Evolutionary conservation across 2,888 invertebrate species (phyloP).

Genomic region (Orthosia incerta): DNA sequence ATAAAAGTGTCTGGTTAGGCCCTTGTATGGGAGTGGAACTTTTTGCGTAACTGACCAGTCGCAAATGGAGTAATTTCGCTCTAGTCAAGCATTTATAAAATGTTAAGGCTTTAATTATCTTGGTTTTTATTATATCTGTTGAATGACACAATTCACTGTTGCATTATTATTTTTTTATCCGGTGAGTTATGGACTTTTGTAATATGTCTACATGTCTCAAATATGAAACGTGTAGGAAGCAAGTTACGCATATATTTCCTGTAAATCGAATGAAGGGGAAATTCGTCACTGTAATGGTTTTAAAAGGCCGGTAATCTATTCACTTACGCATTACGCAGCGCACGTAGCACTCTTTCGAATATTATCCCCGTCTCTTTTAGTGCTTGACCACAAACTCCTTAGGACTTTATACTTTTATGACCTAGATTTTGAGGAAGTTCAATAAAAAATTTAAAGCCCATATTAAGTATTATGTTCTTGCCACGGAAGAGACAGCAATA

Average conservation of each 20-base stretch:
- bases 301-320: constrained; percentile 32
- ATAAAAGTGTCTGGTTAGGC: constrained; percentile 31
- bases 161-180: constrained; percentile 32
- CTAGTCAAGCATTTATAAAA: constrained; percentile 48
- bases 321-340: constrained; percentile 34
- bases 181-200: constrained; percentile 33
- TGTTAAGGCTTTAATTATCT: constrained; percentile 35
- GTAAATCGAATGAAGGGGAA: constrained; percentile 34
- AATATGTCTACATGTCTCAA: constrained; percentile 13
- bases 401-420: constrained; percentile 9
- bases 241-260: constrained; percentile 48
- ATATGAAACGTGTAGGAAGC: constrained; percentile 43
- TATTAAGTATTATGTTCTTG: constrained; percentile 13
- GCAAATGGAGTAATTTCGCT: constrained; percentile 52
- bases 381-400: constrained; percentile 10
- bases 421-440: not conserved
- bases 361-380: constrained; percentile 21
- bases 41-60: constrained; percentile 64
- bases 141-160: constrained; percentile 33
- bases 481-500: constrained; percentile 14
- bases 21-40: constrained; percentile 53
- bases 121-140: constrained; percentile 44
- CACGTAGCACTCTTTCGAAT: constrained; percentile 13
- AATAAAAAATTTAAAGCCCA: constrained; percentile 20
- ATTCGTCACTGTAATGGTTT: constrained; percentile 43